A percentile compares a stretch with the other conserved stretches of the same genome.
Evolutionary conservation across 2,113 vertebrate species (phyloP).

Genomic region (Atrichornis clamosus): DNA sequence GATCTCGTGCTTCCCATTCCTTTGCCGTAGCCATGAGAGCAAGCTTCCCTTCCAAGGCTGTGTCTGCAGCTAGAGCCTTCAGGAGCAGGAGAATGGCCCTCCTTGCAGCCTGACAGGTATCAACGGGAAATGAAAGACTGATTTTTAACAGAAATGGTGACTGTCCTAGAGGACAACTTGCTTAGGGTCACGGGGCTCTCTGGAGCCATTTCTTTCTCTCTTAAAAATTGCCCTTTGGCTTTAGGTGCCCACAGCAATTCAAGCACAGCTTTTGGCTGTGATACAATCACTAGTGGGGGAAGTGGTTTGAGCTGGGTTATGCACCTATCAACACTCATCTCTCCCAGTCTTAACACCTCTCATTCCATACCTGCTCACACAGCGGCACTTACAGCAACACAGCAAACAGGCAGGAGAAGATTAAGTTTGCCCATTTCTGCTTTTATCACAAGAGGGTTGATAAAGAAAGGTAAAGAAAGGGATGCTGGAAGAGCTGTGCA

Average conservation of each 20-base stretch:
- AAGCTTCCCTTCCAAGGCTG: slow-evolving; percentile 49
- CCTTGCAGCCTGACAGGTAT: not conserved
- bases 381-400: not conserved
- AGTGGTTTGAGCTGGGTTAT: not conserved
- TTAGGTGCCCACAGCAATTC: not conserved
- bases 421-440: not conserved
- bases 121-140: not conserved
- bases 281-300: not conserved
- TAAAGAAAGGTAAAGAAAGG: not conserved
- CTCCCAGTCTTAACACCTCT: not conserved
- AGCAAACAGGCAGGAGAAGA: not conserved
- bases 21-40: slow-evolving; percentile 30
- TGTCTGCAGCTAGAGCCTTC: slow-evolving; percentile 43
- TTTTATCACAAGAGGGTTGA: not conserved
- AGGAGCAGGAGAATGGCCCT: slow-evolving; percentile 6
- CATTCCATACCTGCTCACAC: not conserved
- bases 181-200: not conserved
- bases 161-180: not conserved
- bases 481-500: not conserved
- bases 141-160: not conserved
- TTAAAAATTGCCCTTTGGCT: not conserved
- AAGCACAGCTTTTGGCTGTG: not conserved
- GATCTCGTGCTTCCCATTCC: slow-evolving; percentile 66
- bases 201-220: not conserved
- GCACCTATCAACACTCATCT: not conserved